These are phyloP conservation scores for Troilus luridus DNA, from an alignment of 2,888 invertebrate species.

Conservation along the genomic window DNA sequence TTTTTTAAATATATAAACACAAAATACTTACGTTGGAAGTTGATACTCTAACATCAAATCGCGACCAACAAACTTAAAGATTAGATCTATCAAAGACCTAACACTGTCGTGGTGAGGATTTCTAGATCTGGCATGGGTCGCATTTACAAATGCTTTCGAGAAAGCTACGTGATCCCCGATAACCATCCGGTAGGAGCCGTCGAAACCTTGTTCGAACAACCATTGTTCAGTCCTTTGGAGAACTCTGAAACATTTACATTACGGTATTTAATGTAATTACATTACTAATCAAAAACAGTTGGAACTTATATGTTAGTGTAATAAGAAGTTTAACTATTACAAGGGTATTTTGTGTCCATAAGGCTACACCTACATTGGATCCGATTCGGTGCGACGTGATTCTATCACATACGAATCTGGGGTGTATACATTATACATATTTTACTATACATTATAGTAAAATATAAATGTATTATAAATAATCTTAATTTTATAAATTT, in stretches of 20 bases:
- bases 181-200: slow-evolving; percentile 60
- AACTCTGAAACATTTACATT: slow-evolving; percentile 61
- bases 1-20: not conserved
- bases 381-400: no score
- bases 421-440: no score
- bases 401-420: no score
- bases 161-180: slow-evolving; percentile 61
- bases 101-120: slow-evolving; percentile 55
- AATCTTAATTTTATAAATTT: no score
- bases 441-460: no score
- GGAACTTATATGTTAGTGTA: no score
- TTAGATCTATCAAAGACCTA: slow-evolving; percentile 67
- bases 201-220: slow-evolving; percentile 67
- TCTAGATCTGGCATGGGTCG: slow-evolving; percentile 57
- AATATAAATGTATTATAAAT: no score
- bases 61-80: slow-evolving; percentile 66
- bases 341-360: no score
- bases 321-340: no score
- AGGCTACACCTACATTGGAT: no score
- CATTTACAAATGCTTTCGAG: slow-evolving; percentile 63
- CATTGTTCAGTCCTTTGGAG: slow-evolving; percentile 69
- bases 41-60: slow-evolving; percentile 61
- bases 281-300: no score
- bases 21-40: slow-evolving; percentile 60
- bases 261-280: no score